Conservation (phyloP, 2,797 vertebrate genomes). For the Halcyon badia region DNA sequence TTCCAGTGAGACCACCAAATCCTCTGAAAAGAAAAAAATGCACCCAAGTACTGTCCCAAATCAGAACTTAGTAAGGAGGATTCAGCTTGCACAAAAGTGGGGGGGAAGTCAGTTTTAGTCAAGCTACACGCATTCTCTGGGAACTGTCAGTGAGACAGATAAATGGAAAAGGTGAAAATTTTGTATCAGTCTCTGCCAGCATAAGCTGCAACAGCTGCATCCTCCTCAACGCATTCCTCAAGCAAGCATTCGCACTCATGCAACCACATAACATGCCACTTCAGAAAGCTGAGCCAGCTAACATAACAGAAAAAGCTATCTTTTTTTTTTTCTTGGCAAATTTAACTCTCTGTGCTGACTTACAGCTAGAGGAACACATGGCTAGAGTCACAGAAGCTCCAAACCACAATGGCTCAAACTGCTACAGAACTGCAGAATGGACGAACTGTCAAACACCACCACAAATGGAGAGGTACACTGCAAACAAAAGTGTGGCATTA, state of each 20-base stretch:
- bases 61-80: background rate
- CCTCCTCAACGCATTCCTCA: background rate
- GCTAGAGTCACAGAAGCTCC: background rate
- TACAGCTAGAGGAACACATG: accelerated
- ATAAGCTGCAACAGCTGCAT: background rate
- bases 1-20: background rate
- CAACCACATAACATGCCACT: background rate
- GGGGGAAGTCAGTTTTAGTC: background rate
- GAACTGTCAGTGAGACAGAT: background rate
- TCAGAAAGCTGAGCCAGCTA: background rate
- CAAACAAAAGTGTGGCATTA: accelerated
- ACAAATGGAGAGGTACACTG: accelerated
- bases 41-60: background rate
- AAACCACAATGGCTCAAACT: background rate
- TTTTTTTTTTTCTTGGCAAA: background rate
- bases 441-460: background rate
- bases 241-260: background rate
- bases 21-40: background rate
- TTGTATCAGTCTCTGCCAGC: accelerated
- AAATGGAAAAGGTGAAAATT: background rate
- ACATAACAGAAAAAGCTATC: background rate
- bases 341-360: background rate
- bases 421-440: accelerated
- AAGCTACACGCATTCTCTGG: background rate
- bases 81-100: background rate